Percentiles rank a stretch among this genome's conserved stretches.
These are phyloP conservation scores for Plectrocnemia conspersa DNA, from an alignment of 1,140 invertebrate genomes.

Conservation along the genomic window DNA sequence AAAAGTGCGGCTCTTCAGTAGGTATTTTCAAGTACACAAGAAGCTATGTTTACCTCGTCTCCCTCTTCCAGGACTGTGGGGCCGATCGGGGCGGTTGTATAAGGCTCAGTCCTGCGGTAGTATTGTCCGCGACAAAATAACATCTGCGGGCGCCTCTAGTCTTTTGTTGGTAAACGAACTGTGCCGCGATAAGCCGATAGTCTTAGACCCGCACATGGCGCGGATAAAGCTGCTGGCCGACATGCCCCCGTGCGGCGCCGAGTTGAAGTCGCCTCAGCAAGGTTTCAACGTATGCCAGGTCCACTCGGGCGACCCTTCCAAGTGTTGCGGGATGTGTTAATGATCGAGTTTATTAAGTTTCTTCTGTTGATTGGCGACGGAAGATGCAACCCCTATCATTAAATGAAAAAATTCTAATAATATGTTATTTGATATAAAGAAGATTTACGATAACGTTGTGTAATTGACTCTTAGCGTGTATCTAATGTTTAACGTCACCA, in stretches of 20 bases:
- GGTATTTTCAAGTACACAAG: conserved; percentile 58
- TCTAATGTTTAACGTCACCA: conserved; percentile 12
- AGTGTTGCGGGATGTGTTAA: conserved; percentile 59
- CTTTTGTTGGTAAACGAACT: conserved; percentile 33
- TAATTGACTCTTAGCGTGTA: conserved; percentile 18
- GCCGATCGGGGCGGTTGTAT: conserved; percentile 51
- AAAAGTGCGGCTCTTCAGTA: conserved; percentile 58
- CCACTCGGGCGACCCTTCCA: conserved; percentile 54
- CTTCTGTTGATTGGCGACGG: not conserved
- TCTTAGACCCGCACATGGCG: conserved; percentile 30
- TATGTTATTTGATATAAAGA: conserved; percentile 27
- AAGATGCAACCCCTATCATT: not conserved
- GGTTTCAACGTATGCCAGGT: conserved; percentile 47
- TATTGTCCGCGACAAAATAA: conserved; percentile 46
- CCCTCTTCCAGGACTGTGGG: conserved; percentile 54
- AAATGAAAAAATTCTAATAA: conserved; percentile 25
- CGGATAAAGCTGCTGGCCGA: conserved; percentile 30
- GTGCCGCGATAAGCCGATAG: conserved; percentile 29
- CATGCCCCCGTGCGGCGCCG: conserved; percentile 16
- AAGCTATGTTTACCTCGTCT: conserved; percentile 38
- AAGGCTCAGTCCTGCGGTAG: conserved; percentile 59
- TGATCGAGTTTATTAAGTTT: not conserved
- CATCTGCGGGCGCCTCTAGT: conserved; percentile 33
- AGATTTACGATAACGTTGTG: conserved; percentile 25
- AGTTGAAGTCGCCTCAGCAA: conserved; percentile 16